Conservation (phyloP, 1,140 invertebrate genomes). For the Ceratina japonica region DNA sequence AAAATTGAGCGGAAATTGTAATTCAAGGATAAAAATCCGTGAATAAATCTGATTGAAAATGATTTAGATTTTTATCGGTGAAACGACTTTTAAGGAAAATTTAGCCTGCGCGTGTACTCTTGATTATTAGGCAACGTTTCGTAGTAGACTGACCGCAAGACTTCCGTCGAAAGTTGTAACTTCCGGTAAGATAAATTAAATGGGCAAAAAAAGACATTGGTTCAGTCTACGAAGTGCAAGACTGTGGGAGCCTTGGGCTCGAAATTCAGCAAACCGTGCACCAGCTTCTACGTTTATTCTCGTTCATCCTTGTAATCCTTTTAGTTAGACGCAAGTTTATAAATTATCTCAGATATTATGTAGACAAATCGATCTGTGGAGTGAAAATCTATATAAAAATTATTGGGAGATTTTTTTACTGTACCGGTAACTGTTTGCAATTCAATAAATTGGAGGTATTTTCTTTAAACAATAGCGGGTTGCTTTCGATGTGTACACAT, state of each 20-base stretch:
- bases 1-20: too few species aligned
- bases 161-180: conserved; percentile 62
- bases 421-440: too few species aligned
- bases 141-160: conserved; percentile 45
- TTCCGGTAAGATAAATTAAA: conserved; percentile 62
- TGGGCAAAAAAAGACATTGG: conserved; percentile 24
- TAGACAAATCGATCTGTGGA: too few species aligned
- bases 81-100: not conserved
- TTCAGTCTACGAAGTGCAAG: conserved; percentile 22
- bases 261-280: conserved; percentile 56
- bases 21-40: too few species aligned
- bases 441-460: not conserved
- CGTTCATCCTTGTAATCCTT: conserved; percentile 32
- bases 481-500: not conserved
- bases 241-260: conserved; percentile 47
- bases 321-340: not conserved
- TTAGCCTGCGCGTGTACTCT: not conserved
- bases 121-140: conserved; percentile 25
- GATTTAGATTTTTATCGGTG: not conserved
- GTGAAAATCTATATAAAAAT: too few species aligned
- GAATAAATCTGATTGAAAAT: too few species aligned
- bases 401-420: too few species aligned
- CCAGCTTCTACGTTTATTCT: conserved; percentile 23
- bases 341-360: too few species aligned
- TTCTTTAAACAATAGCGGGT: not conserved